Evolutionary conservation across 2,113 vertebrate species (phyloP), one percentile per base, ranked within the genome.

Genomic region (Erythrolamprus reginae): DNA sequence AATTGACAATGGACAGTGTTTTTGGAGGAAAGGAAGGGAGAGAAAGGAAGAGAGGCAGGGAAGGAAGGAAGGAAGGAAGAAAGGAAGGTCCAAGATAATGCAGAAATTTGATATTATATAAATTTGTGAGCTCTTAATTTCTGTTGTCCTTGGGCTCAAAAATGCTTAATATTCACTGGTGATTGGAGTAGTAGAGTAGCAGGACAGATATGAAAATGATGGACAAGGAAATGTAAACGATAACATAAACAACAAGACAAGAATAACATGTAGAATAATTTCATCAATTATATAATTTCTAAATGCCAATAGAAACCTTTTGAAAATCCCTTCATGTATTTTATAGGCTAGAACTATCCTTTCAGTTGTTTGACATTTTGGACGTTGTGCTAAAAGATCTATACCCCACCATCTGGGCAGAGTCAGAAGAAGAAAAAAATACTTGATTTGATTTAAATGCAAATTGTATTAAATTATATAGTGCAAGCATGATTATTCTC

Each of bases 111-210:
- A 47, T 47, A 85, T 51, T 45, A 52, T 28, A 38, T 84, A 82
- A 92, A 93, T 85, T 86, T 86, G 53, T 0, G 0, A 82, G 91
- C 89, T 5, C 28, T 0, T 88, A 89, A 85, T 84, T 33, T 33
- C 48, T 55, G 24, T 28, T n/a, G 10, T 28, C 47, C 53, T 26
- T 7, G 2, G 1, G 28, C 28, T n/a, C 5, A 5, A 12, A 92
- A 26, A 50, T 0, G 17, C 0, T 5, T 0, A 0, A 86, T 1
- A 85, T 4, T 56, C 10, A 28, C 0, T 82, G 82, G 86, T 58
- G 21, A 3, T 51, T 13, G 12, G 12, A 13, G 1, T 51, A 51
- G 50, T n/a, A 15, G 51, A 48, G 2, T 13, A n/a, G 28, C 6
- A 10, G 21, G 12, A 42, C 23, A n/a, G 5, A 10, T 89, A 6